Evolutionary conservation across 1,140 invertebrate species (phyloP).

Genomic region (Sarcophaga bullata): DNA sequence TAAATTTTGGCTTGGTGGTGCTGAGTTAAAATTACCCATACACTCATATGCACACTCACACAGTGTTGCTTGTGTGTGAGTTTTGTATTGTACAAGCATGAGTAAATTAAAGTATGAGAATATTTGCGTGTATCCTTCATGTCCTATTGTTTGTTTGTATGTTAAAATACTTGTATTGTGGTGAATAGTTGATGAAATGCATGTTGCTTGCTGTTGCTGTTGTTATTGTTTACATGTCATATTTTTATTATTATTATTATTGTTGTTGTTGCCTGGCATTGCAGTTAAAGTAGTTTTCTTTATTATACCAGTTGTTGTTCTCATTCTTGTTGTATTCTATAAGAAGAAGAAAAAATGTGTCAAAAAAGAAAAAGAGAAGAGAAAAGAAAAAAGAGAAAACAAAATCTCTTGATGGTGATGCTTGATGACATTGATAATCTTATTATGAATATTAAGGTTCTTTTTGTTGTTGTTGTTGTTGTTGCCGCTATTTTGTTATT

Average conservation of each 20-base stretch:
- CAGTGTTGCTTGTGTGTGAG: no score
- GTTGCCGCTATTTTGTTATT: background rate
- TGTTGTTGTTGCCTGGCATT: background rate
- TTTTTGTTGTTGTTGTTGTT: background rate
- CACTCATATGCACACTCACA: no score
- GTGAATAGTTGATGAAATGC: conserved; percentile 10
- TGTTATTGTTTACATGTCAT: background rate
- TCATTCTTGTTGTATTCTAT: no score
- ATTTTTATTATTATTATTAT: background rate
- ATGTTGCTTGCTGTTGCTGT: conserved; percentile 8
- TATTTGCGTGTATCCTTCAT: no score
- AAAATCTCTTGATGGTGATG: background rate
- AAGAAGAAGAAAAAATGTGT: no score
- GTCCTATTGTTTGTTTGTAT: background rate
- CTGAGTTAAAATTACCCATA: no score
- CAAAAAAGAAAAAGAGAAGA: no score
- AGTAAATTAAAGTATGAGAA: no score
- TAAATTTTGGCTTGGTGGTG: background rate
- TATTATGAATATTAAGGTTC: background rate
- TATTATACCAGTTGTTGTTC: no score
- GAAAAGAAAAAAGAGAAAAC: background rate
- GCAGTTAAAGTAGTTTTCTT: no score
- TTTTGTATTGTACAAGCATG: no score
- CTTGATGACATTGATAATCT: conserved; percentile 2
- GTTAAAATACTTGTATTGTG: background rate